These are phyloP conservation scores for Catharus minimus DNA, from an alignment of 2,113 vertebrate species.

Conservation along the genomic window DNA sequence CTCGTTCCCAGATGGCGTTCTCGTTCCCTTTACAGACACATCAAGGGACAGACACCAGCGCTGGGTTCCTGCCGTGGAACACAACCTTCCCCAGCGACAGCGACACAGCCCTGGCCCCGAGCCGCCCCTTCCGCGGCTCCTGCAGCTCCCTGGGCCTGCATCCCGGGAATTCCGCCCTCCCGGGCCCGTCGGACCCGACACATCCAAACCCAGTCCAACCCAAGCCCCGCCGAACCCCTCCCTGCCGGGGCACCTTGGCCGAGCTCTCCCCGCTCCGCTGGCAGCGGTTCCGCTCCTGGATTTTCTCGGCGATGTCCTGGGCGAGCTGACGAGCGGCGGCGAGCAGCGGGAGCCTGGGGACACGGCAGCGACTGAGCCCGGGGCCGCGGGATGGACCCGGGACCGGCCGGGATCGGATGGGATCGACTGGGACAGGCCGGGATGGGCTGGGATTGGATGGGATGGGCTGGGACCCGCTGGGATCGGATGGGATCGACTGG, in stretches of 20 bases:
- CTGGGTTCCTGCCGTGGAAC: accelerated
- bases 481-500: background rate
- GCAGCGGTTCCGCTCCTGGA: slow-evolving; percentile 87
- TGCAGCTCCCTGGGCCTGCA: background rate
- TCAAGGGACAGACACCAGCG: accelerated
- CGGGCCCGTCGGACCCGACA: background rate
- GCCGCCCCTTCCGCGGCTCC: background rate
- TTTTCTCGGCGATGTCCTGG: slow-evolving; percentile 91
- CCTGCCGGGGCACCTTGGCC: slow-evolving; percentile 78
- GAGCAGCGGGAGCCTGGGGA: slow-evolving; percentile 83
- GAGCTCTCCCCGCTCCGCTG: slow-evolving; percentile 88
- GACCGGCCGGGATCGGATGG: no score
- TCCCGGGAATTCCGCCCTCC: background rate
- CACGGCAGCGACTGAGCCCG: background rate
- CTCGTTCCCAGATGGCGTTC: accelerated
- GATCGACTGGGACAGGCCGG: background rate
- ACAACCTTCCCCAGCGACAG: background rate
- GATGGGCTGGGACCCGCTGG: no score
- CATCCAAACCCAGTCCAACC: no score
- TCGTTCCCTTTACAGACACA: accelerated
- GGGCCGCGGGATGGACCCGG: background rate
- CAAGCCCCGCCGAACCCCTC: accelerated
- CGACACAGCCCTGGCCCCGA: background rate
- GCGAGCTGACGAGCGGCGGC: slow-evolving; percentile 86
- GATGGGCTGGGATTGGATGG: no score